Evolutionary conservation across 2,113 vertebrate species (phyloP), one percentile per base, ranked within the genome.

Genomic region (Jacana jacana): DNA sequence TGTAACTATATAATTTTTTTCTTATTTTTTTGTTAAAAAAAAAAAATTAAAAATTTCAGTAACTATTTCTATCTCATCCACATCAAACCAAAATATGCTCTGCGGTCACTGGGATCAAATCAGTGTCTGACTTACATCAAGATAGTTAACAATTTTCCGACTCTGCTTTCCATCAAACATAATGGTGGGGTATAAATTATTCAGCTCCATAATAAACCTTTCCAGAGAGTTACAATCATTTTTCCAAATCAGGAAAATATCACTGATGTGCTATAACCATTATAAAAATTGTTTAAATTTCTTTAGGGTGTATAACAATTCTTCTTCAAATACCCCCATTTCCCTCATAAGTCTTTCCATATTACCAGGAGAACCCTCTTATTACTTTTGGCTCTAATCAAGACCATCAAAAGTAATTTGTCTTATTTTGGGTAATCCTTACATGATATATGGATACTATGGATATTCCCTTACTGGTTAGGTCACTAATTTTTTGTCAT

Each of bases 241-340:
- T 96, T 95, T 94, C 77, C 91, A 92, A 96, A 97, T 93, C 94
- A 93, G 72, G 94, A 96, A 97, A 97, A 96, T 97, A 96, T 81
- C 96, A 95, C 72, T 92, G 88, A 78, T 91, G 52, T 89, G 72
- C 60, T 92, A 81, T 95, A 96, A 88, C 91, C 79, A 88, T 86
- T 92, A 97, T 48, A 95, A 97, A 95, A 97, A 96, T 71, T 97
- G 91, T 96, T 95, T 97, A 73, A 95, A 96, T 97, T 97, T 95
- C 96, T 97, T 95, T 95, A 95, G 91, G 91, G 72, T 95, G 76
- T 71, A 52, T 89, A 94, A 75, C 80, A 89, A 96, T 95, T 81
- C 72, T 91, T 95, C 92, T 96, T 94, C 86, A 91, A 75, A 23
- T 23, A 30, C 31, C 27, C 30, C 22, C 16, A 46, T 75, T 91